These are phyloP conservation scores for Phocides pigmalion DNA, from an alignment of 1,140 invertebrate species.

Conservation along the genomic window DNA sequence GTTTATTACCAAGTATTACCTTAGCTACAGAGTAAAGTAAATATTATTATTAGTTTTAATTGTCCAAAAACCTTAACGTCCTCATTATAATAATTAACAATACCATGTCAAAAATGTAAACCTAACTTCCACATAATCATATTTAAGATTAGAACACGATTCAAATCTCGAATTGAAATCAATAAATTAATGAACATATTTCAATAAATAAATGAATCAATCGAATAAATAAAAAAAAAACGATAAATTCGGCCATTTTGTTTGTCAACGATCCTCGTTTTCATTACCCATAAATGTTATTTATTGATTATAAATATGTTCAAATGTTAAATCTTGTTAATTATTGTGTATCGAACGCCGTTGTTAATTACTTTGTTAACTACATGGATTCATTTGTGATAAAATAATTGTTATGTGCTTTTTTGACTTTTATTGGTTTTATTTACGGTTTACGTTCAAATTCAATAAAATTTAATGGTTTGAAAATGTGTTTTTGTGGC, in stretches of 20 bases:
- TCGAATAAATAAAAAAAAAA: conserved; percentile 29
- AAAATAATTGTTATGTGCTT: conserved; percentile 21
- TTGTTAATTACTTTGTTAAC: conserved; percentile 15
- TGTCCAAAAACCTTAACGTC: too few species aligned
- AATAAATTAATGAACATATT: conserved; percentile 30
- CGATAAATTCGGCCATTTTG: conserved; percentile 11
- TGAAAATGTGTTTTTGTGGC: too few species aligned
- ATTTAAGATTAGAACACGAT: conserved; percentile 22
- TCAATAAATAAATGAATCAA: conserved; percentile 34
- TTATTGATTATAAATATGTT: conserved; percentile 26
- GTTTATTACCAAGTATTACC: too few species aligned
- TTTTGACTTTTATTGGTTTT: conserved; percentile 13
- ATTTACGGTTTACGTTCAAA: background rate
- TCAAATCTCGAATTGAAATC: conserved; percentile 11
- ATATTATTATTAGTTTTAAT: too few species aligned
- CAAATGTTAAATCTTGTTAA: background rate
- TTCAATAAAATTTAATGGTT: background rate
- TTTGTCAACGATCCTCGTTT: conserved; percentile 32
- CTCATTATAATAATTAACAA: background rate
- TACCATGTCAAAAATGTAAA: background rate
- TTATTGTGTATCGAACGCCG: conserved; percentile 22
- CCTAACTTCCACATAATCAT: background rate
- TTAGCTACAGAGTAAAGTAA: too few species aligned
- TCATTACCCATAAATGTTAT: conserved; percentile 25
- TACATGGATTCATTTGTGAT: conserved; percentile 11